phyloP scores from a whole-genome alignment of 2,113 vertebrate species.

The Psittacula cyanocephala region DNA sequence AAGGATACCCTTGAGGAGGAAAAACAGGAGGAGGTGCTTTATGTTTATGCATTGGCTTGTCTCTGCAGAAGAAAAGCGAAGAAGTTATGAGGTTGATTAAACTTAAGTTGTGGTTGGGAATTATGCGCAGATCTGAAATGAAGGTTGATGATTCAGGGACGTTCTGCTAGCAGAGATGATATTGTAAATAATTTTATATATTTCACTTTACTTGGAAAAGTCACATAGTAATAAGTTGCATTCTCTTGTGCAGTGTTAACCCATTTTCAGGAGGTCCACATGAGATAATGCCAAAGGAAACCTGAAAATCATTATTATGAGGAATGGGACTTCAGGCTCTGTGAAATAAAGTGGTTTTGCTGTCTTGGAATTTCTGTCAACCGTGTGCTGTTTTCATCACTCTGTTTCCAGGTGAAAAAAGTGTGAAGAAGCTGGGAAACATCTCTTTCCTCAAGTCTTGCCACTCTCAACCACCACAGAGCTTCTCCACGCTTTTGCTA shows the following conservation, averaged over 20 bases:
- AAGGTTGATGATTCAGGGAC: constrained; percentile 25
- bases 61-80: constrained; percentile 43
- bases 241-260: not conserved
- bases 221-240: not conserved
- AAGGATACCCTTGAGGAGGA: constrained; percentile 55
- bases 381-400: not conserved
- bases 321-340: not conserved
- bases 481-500: not conserved
- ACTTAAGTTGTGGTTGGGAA: constrained; percentile 52
- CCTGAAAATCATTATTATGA: not conserved
- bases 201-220: not conserved
- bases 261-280: not conserved
- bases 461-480: not conserved
- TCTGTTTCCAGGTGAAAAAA: not conserved
- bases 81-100: constrained; percentile 66
- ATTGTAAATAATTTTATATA: constrained; percentile 22
- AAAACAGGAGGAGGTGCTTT: constrained; percentile 57
- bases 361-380: not conserved
- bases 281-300: not conserved
- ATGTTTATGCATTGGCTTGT: constrained; percentile 65
- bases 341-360: not conserved
- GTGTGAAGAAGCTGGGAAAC: not conserved
- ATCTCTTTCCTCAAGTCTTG: not conserved
- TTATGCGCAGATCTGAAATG: constrained; percentile 46
- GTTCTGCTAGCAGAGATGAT: not conserved